Evolutionary conservation across 2,888 invertebrate genomes (phyloP).

Genomic region (Iselma pallidipennis): DNA sequence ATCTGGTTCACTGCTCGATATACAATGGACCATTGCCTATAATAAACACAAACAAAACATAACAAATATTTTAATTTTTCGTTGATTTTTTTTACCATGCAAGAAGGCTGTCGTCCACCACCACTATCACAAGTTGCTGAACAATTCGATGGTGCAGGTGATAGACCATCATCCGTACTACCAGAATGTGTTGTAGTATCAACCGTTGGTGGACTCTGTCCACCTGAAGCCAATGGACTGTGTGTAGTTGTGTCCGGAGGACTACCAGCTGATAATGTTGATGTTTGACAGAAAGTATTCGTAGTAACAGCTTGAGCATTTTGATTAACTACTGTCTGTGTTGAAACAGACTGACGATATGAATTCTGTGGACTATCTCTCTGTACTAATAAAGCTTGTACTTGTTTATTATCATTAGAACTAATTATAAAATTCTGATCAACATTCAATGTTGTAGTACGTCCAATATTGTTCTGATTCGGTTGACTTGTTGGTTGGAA

Average conservation of each 20-base stretch:
- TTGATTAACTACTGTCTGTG: constrained; percentile 69
- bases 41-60: neutral
- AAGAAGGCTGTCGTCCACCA: constrained; percentile 49
- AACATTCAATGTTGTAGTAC: constrained; percentile 59
- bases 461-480: constrained; percentile 49
- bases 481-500: constrained; percentile 43
- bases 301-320: constrained; percentile 54
- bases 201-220: constrained; percentile 54
- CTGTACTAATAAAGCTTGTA: constrained; percentile 48
- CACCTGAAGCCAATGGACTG: constrained; percentile 70
- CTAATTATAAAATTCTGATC: constrained; percentile 64
- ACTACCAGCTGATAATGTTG: constrained; percentile 59
- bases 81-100: constrained; percentile 49
- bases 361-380: constrained; percentile 44
- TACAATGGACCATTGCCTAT: constrained; percentile 84
- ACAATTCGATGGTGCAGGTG: constrained; percentile 55
- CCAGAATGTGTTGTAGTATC: constrained; percentile 56
- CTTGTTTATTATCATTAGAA: constrained; percentile 49
- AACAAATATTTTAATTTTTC: neutral
- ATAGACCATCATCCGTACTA: constrained; percentile 55
- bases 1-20: constrained; percentile 84
- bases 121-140: constrained; percentile 47
- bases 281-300: constrained; percentile 56
- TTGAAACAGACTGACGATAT: constrained; percentile 71
- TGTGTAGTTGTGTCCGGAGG: constrained; percentile 87